Evolutionary conservation across 1,140 invertebrate genomes (phyloP).

Genomic region (Hylaeus anthracinus): DNA sequence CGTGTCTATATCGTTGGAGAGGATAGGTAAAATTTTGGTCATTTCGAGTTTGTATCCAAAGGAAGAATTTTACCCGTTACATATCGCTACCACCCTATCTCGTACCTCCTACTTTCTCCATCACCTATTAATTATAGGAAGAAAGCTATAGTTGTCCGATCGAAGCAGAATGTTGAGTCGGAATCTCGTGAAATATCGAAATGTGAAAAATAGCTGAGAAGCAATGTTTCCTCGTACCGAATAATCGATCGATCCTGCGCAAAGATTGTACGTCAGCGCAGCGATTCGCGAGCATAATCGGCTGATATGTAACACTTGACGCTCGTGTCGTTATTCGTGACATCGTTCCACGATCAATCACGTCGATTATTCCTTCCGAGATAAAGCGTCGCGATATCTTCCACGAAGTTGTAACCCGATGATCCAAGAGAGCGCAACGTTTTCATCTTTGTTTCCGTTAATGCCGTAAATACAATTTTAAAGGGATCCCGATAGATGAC

Average conservation of each 20-base stretch:
- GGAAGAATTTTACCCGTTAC: no score
- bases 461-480: conserved; percentile 5
- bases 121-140: no score
- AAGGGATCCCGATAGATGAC: conserved; percentile 19
- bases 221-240: background rate
- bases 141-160: no score
- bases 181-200: background rate
- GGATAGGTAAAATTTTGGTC: no score
- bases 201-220: background rate
- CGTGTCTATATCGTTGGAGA: no score
- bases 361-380: conserved; percentile 31
- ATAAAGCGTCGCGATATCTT: conserved; percentile 28
- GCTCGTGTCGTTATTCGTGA: background rate
- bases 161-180: background rate
- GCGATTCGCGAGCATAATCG: conserved; percentile 14
- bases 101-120: no score
- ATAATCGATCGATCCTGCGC: conserved; percentile 19
- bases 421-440: conserved; percentile 29
- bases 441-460: background rate
- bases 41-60: no score
- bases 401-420: conserved; percentile 5
- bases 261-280: conserved; percentile 49
- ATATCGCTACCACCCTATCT: no score
- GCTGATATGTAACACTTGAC: background rate
- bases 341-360: conserved; percentile 17